Percentiles rank a stretch among this genome's conserved stretches.
Evolutionary conservation across 2,797 vertebrate species (phyloP).

Genomic region (Hypotaenidia okinawae): DNA sequence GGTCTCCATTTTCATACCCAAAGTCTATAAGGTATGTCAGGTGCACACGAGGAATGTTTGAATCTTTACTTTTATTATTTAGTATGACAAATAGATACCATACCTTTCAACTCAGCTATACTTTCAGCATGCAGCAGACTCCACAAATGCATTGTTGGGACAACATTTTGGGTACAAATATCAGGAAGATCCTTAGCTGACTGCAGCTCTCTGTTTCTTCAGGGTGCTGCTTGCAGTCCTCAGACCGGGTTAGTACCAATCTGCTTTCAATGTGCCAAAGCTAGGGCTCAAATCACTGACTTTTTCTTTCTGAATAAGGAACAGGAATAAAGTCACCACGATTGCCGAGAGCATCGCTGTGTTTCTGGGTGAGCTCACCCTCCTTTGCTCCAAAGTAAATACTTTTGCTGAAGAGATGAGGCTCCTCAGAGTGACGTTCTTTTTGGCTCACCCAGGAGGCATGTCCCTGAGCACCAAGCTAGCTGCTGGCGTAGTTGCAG

Average conservation of each 20-base stretch:
- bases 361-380: neutral
- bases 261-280: fast-evolving
- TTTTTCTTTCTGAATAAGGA: neutral
- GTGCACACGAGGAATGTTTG: neutral
- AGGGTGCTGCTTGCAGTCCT: neutral
- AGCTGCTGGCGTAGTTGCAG: neutral
- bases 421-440: neutral
- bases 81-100: neutral
- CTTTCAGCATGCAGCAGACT: neutral
- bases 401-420: neutral
- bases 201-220: neutral
- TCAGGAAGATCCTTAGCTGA: neutral
- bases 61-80: neutral
- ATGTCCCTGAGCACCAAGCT: neutral
- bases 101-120: neutral
- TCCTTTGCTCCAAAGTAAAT: neutral
- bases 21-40: neutral
- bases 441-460: neutral
- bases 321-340: fast-evolving
- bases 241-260: neutral
- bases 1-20: neutral
- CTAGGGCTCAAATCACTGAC: neutral
- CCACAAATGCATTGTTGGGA: neutral
- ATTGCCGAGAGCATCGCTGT: fast-evolving
- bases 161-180: neutral